Percentiles rank a stretch among this genome's conserved stretches.
Evolutionary conservation across 2,797 vertebrate species (phyloP).

Genomic region (Aeoliscus strigatus): DNA sequence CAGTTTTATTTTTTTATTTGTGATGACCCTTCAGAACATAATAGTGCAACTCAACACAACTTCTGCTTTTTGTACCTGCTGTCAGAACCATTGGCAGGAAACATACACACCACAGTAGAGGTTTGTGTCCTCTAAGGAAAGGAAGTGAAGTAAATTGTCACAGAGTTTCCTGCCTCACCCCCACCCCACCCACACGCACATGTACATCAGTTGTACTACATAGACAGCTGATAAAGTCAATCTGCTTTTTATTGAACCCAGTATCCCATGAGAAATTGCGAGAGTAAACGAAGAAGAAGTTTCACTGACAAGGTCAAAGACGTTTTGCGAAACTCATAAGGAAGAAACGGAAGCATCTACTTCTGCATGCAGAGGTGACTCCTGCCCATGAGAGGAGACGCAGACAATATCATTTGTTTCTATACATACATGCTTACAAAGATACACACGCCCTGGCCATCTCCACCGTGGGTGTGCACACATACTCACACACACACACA

Average conservation of each 20-base stretch:
- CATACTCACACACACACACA: constrained; percentile 2
- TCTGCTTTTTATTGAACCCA: constrained; percentile 27
- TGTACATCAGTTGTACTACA: neutral
- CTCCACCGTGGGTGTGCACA: neutral
- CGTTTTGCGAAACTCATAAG: too few relatives aligned
- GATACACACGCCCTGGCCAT: neutral
- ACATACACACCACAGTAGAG: constrained; percentile 15
- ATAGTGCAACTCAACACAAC: constrained; percentile 23
- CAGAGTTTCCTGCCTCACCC: constrained; percentile 55
- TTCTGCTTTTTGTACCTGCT: constrained; percentile 57
- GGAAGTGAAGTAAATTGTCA: constrained; percentile 55
- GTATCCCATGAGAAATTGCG: constrained; percentile 17
- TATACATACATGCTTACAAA: constrained; percentile 24
- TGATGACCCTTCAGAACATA: constrained; percentile 50
- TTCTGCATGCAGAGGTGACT: constrained; percentile 17
- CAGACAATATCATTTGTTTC: constrained; percentile 24
- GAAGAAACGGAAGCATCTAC: too few relatives aligned
- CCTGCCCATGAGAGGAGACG: neutral
- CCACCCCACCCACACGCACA: neutral
- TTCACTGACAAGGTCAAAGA: neutral
- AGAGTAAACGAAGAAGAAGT: neutral
- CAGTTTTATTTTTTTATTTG: constrained; percentile 39
- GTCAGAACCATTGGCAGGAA: constrained; percentile 49
- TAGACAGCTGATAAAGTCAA: constrained; percentile 10
- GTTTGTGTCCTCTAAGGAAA: constrained; percentile 34